phyloP scores from a whole-genome alignment of 92 coral and sea anemone genomes.

The Zoanthus gigantus region DNA sequence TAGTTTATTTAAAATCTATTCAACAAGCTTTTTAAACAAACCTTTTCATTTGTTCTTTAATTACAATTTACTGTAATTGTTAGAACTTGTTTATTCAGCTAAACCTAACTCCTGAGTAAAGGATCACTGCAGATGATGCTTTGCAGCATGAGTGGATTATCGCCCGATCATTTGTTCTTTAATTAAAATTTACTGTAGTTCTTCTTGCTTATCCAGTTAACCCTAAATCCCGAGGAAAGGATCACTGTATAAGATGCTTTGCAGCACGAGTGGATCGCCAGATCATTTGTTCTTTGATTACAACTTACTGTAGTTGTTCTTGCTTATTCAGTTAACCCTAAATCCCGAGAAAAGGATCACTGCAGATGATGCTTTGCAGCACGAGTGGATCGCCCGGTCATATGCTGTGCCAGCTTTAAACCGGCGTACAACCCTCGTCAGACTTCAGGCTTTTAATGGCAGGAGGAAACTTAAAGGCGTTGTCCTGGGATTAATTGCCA shows the following conservation, averaged over 20 bases:
- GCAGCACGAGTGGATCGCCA: not conserved
- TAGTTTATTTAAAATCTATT: no score
- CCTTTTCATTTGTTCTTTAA: no score
- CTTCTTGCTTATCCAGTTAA: no score
- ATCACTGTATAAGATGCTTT: not conserved
- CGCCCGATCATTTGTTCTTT: not conserved
- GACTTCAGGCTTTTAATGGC: slow-evolving; percentile 90
- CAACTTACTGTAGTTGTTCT: not conserved
- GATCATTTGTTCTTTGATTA: not conserved
- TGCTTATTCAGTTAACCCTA: slow-evolving; percentile 55
- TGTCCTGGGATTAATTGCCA: slow-evolving; percentile 89
- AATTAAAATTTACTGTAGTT: no score
- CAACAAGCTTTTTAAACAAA: no score
- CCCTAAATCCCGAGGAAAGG: no score
- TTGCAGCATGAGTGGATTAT: not conserved
- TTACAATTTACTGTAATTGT: no score
- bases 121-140: no score
- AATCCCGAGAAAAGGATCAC: slow-evolving; percentile 79
- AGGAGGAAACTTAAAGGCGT: slow-evolving; percentile 89
- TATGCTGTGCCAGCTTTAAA: slow-evolving; percentile 75
- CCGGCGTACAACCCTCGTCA: slow-evolving; percentile 77
- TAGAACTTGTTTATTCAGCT: no score
- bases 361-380: slow-evolving; percentile 77
- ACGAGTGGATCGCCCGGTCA: slow-evolving; percentile 83
- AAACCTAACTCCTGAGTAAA: no score